Conservation (phyloP, 2,797 vertebrate genomes). For the Takifugu ocellatus region DNA sequence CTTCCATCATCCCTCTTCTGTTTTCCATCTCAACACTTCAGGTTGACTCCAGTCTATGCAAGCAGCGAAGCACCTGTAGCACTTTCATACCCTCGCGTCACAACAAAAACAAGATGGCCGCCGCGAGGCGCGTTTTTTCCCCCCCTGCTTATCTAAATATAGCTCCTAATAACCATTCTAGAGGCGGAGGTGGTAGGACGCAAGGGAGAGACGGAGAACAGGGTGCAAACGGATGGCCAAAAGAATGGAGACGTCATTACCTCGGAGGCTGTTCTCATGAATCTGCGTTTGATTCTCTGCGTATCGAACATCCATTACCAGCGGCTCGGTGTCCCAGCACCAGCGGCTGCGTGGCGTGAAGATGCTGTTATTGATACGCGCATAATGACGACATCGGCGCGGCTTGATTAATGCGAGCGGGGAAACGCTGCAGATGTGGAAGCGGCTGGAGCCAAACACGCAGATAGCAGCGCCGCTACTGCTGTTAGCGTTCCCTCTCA, state of each 20-base stretch:
- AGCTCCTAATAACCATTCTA: slow-evolving; percentile 51
- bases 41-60: slow-evolving; percentile 35
- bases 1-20: slow-evolving; percentile 7
- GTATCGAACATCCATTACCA: slow-evolving; percentile 35
- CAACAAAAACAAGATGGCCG: slow-evolving; percentile 13
- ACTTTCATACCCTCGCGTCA: slow-evolving; percentile 21
- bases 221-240: slow-evolving; percentile 39
- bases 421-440: too few species aligned
- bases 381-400: neutral
- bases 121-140: neutral
- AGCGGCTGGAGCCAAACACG: too few species aligned
- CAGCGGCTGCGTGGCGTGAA: neutral
- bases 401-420: neutral
- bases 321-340: slow-evolving; percentile 4
- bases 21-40: neutral
- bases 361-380: neutral
- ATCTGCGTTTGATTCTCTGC: slow-evolving; percentile 42
- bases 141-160: slow-evolving; percentile 56
- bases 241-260: slow-evolving; percentile 54
- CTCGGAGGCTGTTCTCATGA: slow-evolving; percentile 54
- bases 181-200: slow-evolving; percentile 46
- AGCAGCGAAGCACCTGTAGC: slow-evolving; percentile 38
- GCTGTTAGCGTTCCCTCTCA: too few species aligned
- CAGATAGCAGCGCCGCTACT: too few species aligned
- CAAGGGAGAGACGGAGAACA: slow-evolving; percentile 17